Conservation (phyloP, 2,113 vertebrate species). For the Pagrus major region DNA sequence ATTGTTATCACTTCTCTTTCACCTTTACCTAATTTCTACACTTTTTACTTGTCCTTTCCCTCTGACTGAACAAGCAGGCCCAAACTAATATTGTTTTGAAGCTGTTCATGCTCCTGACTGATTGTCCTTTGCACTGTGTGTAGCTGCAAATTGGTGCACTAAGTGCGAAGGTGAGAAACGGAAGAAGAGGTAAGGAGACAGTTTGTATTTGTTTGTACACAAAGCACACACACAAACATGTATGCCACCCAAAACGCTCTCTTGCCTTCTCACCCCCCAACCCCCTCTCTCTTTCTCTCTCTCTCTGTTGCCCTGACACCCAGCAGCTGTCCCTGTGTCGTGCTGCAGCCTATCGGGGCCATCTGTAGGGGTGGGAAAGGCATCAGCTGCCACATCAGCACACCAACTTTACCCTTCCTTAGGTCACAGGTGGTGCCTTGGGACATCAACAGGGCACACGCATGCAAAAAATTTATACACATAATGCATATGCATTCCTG, state of each 20-base stretch:
- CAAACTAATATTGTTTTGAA: constrained; percentile 10
- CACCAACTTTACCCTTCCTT: constrained; percentile 42
- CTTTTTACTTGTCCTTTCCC: constrained; percentile 6
- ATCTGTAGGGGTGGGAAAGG: constrained; percentile 57
- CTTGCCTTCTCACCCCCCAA: neutral
- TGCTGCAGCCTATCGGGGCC: constrained; percentile 44
- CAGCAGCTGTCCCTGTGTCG: constrained; percentile 50
- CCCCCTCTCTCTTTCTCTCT: neutral
- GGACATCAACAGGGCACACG: constrained; percentile 28
- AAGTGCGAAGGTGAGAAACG: constrained; percentile 1
- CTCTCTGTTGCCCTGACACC: constrained; percentile 33
- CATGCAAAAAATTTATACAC: constrained; percentile 25
- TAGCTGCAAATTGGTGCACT: neutral
- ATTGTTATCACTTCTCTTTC: constrained; percentile 48
- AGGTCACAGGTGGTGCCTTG: constrained; percentile 61
- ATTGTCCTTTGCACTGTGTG: neutral
- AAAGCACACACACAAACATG: constrained; percentile 9
- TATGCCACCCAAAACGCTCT: too few relatives aligned
- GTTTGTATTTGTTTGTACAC: neutral
- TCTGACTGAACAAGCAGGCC: neutral
- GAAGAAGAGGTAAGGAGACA: neutral
- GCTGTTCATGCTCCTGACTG: neutral
- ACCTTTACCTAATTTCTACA: constrained; percentile 33
- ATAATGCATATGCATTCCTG: constrained; percentile 18
- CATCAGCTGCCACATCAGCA: constrained; percentile 62